Conservation (phyloP, 2,113 vertebrate species). For the Psittacula cyanocephala region DNA sequence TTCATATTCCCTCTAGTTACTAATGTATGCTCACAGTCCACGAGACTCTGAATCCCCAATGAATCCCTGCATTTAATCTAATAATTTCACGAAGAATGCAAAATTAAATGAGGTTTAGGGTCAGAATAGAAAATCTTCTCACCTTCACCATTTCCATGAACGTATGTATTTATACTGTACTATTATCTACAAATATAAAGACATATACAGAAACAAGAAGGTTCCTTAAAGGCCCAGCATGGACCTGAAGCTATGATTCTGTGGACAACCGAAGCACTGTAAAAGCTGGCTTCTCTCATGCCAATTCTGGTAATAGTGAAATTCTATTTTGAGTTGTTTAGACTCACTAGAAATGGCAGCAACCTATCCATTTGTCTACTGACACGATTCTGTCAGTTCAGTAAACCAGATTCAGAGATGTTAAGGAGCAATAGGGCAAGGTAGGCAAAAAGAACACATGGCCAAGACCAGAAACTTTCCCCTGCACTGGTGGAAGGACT, state of each 20-base stretch:
- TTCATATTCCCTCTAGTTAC: not conserved
- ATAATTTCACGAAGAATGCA: not conserved
- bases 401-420: not conserved
- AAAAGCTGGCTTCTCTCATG: not conserved
- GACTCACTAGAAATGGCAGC: not conserved
- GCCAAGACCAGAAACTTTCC: not conserved
- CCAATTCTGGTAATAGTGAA: not conserved
- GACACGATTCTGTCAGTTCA: not conserved
- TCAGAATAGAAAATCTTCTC: not conserved
- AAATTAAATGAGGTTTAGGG: slow-evolving; percentile 30
- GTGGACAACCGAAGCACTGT: not conserved
- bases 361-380: not conserved
- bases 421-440: not conserved
- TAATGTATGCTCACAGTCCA: not conserved
- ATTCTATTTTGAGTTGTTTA: not conserved
- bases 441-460: not conserved
- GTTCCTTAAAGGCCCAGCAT: not conserved
- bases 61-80: slow-evolving; percentile 16
- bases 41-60: not conserved
- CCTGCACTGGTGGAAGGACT: not conserved
- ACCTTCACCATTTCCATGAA: not conserved
- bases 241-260: not conserved
- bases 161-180: not conserved
- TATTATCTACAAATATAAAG: not conserved
- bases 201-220: not conserved